Base-by-base conservation (phyloP, 2,888 invertebrate species). In the Crocallis elinguaria region DNA sequence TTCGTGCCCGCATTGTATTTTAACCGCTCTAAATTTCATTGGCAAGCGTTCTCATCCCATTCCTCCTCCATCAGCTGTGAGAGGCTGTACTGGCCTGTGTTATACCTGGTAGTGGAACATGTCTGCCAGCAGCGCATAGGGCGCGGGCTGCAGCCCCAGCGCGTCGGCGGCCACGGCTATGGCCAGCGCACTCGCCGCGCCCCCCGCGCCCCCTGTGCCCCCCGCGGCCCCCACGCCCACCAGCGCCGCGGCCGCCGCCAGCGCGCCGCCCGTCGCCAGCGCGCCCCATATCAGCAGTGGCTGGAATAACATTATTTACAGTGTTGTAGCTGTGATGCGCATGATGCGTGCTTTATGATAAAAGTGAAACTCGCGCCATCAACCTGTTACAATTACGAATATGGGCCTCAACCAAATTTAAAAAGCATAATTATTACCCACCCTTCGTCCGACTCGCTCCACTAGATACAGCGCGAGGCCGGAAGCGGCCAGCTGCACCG, bases 21-120 rank as follows among this genome's bases (percentile, higher is more conserved):
- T n/a, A n/a, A n/a, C n/a, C n/a, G n/a, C n/a, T n/a, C n/a, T n/a
- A n/a, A n/a, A n/a, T n/a, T n/a, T n/a, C n/a, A n/a, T n/a, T n/a
- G n/a, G n/a, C n/a, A n/a, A n/a, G n/a, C n/a, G n/a, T n/a, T n/a
- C n/a, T n/a, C n/a, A n/a, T n/a, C n/a, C n/a, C n/a, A n/a, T n/a
- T n/a, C n/a, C n/a, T n/a, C n/a, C n/a, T n/a, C n/a, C n/a, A n/a
- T n/a, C n/a, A n/a, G n/a, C n/a, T n/a, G n/a, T n/a, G n/a, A n/a
- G n/a, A n/a, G n/a, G 6, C 23, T 23, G 6, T 4, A 4, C 6
- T 4, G 5, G 14, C 9, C 25, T 4, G 25, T 4, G 9, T n/a
- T 1, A n/a, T 38, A 85, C 86, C 79, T 84, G 67, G 49, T 86
- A 86, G 30, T 75, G 67, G 65, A 86, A 87, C 82, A 85, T 82